Conservation (phyloP, 2,113 vertebrate genomes). For the Nerophis lumbriciformis region DNA sequence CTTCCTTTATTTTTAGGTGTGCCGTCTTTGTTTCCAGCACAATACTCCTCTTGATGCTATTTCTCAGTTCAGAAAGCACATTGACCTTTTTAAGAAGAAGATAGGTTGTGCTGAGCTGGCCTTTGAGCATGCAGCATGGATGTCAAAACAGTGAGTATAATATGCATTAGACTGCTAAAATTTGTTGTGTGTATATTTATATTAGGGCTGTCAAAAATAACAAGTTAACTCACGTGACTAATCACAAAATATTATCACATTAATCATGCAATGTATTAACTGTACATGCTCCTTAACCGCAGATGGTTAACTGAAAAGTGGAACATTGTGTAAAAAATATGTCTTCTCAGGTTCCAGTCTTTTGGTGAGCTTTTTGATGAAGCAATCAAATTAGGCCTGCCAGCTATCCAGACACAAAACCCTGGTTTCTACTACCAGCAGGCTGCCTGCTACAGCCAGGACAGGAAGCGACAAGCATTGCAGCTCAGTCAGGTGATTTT, state of each 20-base stretch:
- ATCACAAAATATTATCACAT: no score
- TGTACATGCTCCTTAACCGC: no score
- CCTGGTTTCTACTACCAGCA: slow-evolving; percentile 99
- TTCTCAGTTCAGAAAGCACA: slow-evolving; percentile 95
- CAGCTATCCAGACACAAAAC: slow-evolving; percentile 98
- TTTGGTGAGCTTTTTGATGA: slow-evolving; percentile 98
- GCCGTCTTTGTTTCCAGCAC: slow-evolving; percentile 96
- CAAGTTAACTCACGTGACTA: no score
- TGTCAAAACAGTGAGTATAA: slow-evolving; percentile 93
- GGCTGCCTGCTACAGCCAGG: slow-evolving; percentile 92
- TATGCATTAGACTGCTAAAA: no score
- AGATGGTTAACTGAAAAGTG: no score
- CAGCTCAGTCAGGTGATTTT: slow-evolving; percentile 81
- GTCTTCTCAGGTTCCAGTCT: slow-evolving; percentile 81
- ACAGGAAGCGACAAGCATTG: slow-evolving; percentile 82
- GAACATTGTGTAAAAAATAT: not conserved
- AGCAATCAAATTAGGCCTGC: slow-evolving; percentile 94
- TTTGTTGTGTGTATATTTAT: no score
- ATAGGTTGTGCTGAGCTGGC: slow-evolving; percentile 92
- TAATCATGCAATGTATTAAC: no score
- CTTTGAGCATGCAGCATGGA: slow-evolving; percentile 96
- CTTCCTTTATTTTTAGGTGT: slow-evolving; percentile 75
- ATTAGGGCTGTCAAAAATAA: no score
- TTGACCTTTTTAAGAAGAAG: slow-evolving; percentile 97
- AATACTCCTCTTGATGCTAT: slow-evolving; percentile 96